These are phyloP conservation scores for Thalpophila matura DNA, from an alignment of 2,888 invertebrate species.

Conservation along the genomic window DNA sequence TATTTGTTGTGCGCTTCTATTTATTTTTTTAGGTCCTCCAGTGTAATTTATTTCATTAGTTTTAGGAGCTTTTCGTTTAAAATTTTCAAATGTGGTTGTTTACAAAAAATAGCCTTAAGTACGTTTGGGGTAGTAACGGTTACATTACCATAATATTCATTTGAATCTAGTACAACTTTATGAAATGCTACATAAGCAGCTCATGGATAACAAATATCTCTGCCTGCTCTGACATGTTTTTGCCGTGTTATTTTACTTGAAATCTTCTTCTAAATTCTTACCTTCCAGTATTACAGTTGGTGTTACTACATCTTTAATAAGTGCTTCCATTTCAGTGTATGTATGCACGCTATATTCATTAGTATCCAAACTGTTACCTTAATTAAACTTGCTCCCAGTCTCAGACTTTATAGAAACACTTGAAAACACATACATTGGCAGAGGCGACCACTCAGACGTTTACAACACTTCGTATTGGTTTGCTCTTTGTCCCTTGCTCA, in stretches of 20 bases:
- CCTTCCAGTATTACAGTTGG: background rate
- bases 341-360: conserved; percentile 8
- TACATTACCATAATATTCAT: no score
- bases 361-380: conserved; percentile 5
- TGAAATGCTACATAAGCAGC: no score
- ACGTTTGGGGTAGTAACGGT: background rate
- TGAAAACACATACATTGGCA: conserved; percentile 10
- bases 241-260: background rate
- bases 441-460: conserved; percentile 1
- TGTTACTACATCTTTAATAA: background rate
- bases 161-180: no score
- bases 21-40: conserved; percentile 47
- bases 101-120: background rate
- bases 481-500: background rate
- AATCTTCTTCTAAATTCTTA: background rate
- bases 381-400: conserved; percentile 30
- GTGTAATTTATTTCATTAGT: conserved; percentile 37
- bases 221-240: no score
- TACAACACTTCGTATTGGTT: conserved; percentile 18
- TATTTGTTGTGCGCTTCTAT: conserved; percentile 58
- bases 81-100: background rate
- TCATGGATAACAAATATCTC: no score
- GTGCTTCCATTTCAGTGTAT: background rate
- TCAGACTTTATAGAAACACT: conserved; percentile 30
- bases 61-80: conserved; percentile 17